phyloP scores from a whole-genome alignment of 30 jellyfish, hydroid and myxozoan genomes.

The Phacellophora camtschatica region DNA sequence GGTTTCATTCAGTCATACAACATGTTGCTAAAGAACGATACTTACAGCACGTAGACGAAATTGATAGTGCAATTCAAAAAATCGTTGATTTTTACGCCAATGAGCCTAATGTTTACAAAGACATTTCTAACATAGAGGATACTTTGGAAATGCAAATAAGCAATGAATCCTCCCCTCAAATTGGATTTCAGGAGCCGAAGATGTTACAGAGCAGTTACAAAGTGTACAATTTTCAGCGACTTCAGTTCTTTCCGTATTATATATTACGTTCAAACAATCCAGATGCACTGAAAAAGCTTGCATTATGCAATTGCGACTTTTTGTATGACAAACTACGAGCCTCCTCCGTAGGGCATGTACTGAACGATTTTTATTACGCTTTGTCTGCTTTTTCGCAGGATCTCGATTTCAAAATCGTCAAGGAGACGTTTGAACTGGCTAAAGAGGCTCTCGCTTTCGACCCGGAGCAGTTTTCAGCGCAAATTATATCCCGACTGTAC shows the following conservation, averaged over 20 bases:
- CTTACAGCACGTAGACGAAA: neutral
- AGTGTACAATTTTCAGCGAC: constrained; percentile 15
- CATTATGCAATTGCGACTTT: constrained; percentile 52
- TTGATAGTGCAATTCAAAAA: neutral
- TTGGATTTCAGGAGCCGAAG: neutral
- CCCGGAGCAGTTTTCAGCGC: constrained; percentile 73
- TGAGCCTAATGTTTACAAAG: constrained; percentile 30
- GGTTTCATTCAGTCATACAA: constrained; percentile 29
- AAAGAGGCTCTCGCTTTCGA: constrained; percentile 53
- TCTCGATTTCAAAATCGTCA: constrained; percentile 34
- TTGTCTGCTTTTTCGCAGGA: constrained; percentile 42
- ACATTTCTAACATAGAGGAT: neutral
- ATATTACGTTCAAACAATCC: neutral
- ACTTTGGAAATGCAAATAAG: neutral
- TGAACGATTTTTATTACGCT: constrained; percentile 48
- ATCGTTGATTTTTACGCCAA: constrained; percentile 3
- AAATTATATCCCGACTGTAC: constrained; percentile 48
- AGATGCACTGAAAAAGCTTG: constrained; percentile 16
- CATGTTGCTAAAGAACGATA: constrained; percentile 32
- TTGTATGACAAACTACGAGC: constrained; percentile 45
- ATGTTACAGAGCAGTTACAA: neutral
- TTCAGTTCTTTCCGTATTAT: constrained; percentile 38
- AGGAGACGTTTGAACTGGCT: constrained; percentile 62
- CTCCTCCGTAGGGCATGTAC: constrained; percentile 45
- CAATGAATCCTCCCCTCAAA: neutral